These are phyloP conservation scores for Trypoxylus dichotomus DNA, from an alignment of 1,140 invertebrate species.

Conservation along the genomic window DNA sequence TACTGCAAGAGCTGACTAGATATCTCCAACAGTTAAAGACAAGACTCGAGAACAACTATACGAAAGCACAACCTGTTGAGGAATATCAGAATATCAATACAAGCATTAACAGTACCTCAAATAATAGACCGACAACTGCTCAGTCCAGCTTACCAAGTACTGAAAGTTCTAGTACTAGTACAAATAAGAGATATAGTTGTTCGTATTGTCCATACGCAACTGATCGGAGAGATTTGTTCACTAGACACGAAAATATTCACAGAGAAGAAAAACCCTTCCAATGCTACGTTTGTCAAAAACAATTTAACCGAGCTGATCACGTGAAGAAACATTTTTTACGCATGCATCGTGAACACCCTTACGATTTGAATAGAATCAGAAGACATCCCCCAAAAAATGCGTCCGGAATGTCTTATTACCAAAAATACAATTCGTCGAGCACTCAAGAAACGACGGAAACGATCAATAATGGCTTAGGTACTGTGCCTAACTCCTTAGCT, in stretches of 20 bases:
- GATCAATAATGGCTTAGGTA: slow-evolving; percentile 38
- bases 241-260: slow-evolving; percentile 95
- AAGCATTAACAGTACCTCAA: slow-evolving; percentile 31
- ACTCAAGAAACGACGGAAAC: slow-evolving; percentile 42
- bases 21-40: slow-evolving; percentile 69
- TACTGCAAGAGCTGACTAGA: slow-evolving; percentile 72
- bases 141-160: slow-evolving; percentile 38
- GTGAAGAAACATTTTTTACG: slow-evolving; percentile 91
- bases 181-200: slow-evolving; percentile 80
- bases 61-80: slow-evolving; percentile 42
- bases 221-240: slow-evolving; percentile 90
- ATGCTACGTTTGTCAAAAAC: slow-evolving; percentile 88
- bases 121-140: slow-evolving; percentile 19
- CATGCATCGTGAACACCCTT: slow-evolving; percentile 84
- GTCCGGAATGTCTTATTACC: slow-evolving; percentile 56
- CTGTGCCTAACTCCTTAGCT: slow-evolving; percentile 43
- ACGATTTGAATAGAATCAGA: slow-evolving; percentile 81
- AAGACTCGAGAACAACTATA: slow-evolving; percentile 58
- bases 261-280: slow-evolving; percentile 91
- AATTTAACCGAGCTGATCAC: slow-evolving; percentile 92
- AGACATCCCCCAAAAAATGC: slow-evolving; percentile 59
- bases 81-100: slow-evolving; percentile 31
- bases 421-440: slow-evolving; percentile 47
- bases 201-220: slow-evolving; percentile 86
- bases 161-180: slow-evolving; percentile 49